Conservation (phyloP, 2,113 vertebrate genomes). For the Gasterosteus nipponicus region DNA sequence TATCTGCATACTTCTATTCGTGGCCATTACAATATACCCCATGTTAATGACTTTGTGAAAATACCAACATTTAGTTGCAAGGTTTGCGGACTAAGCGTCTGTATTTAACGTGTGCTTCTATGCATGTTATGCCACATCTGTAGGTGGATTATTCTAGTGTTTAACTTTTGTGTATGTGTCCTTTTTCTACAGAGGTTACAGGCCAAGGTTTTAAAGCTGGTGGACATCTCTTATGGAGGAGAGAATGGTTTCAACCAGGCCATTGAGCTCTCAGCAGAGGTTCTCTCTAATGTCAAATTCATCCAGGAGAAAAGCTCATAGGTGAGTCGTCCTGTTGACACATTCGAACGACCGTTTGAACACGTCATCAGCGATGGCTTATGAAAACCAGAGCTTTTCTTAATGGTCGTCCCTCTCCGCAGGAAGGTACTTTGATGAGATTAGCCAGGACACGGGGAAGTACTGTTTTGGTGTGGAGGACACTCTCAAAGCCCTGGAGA, state of each 20-base stretch:
- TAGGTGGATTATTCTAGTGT: background rate
- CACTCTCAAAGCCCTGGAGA: conserved; percentile 98
- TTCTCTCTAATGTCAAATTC: conserved; percentile 99
- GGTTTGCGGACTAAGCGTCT: background rate
- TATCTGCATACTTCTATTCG: background rate
- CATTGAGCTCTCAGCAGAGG: conserved; percentile 97
- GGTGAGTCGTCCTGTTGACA: conserved; percentile 74
- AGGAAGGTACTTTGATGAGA: conserved; percentile 99
- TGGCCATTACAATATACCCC: background rate
- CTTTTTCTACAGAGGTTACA: conserved; percentile 89
- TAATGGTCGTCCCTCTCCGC: conserved; percentile 13
- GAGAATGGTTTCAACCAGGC: conserved; percentile 99
- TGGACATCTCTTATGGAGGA: conserved; percentile 99
- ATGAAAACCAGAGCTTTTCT: background rate
- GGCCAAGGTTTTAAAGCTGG: conserved; percentile 98
- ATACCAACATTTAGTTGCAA: background rate
- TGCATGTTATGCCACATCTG: background rate
- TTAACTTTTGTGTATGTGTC: background rate
- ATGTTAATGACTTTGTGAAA: background rate
- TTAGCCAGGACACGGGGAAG: conserved; percentile 99
- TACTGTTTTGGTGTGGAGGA: conserved; percentile 99
- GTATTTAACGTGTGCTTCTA: background rate
- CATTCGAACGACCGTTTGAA: background rate
- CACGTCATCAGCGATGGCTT: background rate
- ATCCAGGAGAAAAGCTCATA: conserved; percentile 99